Evolutionary conservation across 2,113 vertebrate genomes (phyloP), one percentile per base, ranked within the genome.

Genomic region (Coptodon bakossiorum): DNA sequence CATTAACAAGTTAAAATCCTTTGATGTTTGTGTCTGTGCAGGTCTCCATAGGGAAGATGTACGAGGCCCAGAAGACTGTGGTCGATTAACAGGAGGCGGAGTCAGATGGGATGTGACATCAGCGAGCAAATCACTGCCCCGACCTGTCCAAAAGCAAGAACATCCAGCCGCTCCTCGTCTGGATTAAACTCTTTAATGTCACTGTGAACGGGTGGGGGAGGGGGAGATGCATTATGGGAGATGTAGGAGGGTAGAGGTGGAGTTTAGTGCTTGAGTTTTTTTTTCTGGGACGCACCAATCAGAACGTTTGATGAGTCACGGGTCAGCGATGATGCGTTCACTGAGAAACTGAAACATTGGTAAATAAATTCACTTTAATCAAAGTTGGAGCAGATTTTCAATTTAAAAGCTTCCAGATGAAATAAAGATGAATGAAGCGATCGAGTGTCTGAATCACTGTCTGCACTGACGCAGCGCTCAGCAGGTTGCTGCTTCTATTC

Each of bases 1-100:
- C 56, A 17, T 59, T 61, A 19, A 66, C 1, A n/a, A 66, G 10
- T 66, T 38, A n/a, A 66, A 7, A 36, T 63, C 59, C 17, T n/a
- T 1, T 38, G 17, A 36, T 36, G 31, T 66, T 36, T 66, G 66
- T 45, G 38, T 53, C 1, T 52, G 19, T 0, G 8, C 54, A 87
- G 86, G 80, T 53, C 11, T 82, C 86, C 80, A 82, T 87, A 9
- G 86, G 86, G 29, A 61, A 22, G 68, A 78, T 87, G 86, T 87
- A 78, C 54, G 68, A 7, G 43, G 22, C 68, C 54, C 80, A 83
- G 80, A 82, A 76, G 86, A 82, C 53, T 3, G 86, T 82, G 40
- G 68, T 87, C 12, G 54, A 87, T 29, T 86, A 82, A 57, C 0
- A 40, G 79, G 52, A 78, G 68, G 68, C 3, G 6, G 40, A 76